Evolutionary conservation across 2,113 vertebrate genomes (phyloP).

Genomic region (Theropithecus gelada): DNA sequence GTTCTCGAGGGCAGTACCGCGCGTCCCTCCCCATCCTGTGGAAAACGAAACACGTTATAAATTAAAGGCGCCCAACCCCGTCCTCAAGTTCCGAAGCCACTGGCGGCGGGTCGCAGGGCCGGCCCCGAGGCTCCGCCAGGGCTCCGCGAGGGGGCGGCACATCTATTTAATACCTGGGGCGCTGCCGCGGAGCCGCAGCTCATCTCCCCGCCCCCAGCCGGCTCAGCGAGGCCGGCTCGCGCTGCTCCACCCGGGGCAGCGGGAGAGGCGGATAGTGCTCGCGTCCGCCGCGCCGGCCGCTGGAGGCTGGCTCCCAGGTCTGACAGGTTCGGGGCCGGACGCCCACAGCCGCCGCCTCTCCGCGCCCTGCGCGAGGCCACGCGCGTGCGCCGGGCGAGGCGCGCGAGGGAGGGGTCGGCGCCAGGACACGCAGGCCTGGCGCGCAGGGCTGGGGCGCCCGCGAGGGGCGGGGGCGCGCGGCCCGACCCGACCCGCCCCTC

Average conservation of each 20-base stretch:
- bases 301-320: neutral
- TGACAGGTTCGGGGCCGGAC: conserved; percentile 40
- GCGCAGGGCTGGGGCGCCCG: neutral
- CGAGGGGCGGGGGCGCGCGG: neutral
- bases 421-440: neutral
- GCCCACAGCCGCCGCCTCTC: neutral
- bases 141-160: conserved; percentile 19
- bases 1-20: neutral
- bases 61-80: neutral
- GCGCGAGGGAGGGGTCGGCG: conserved; percentile 49
- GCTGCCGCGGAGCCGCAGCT: neutral
- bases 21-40: conserved; percentile 36
- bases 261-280: neutral
- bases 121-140: neutral
- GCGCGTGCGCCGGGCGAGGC: conserved; percentile 60
- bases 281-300: neutral
- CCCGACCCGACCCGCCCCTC: rapidly evolving
- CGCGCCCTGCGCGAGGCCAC: conserved; percentile 33
- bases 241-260: neutral
- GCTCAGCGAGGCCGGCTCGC: neutral
- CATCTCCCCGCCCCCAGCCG: conserved; percentile 45
- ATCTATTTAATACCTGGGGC: conserved; percentile 34
- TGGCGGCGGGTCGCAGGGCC: neutral
- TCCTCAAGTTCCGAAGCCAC: neutral
- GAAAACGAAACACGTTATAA: neutral